Percentiles rank a stretch among this genome's conserved stretches.
Evolutionary conservation across 2,797 vertebrate genomes (phyloP).

Genomic region (Bradypodion pumilum): DNA sequence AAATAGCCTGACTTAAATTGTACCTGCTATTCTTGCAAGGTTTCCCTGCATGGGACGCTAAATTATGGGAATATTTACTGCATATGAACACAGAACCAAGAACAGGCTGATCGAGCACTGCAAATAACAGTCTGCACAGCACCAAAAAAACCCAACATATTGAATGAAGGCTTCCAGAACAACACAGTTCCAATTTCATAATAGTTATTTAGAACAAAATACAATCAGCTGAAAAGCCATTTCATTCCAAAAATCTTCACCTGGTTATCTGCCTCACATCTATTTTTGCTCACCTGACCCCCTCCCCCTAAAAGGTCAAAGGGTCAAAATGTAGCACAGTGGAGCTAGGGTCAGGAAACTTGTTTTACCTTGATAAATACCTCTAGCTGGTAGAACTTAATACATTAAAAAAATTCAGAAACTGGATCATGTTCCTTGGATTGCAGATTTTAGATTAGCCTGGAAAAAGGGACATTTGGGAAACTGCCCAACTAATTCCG

Average conservation of each 20-base stretch:
- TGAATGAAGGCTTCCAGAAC: background rate
- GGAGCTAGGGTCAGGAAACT: background rate
- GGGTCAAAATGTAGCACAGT: background rate
- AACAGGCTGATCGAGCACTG: constrained; percentile 12
- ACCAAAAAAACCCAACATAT: background rate
- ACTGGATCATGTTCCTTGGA: background rate
- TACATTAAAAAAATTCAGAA: background rate
- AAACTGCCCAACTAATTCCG: background rate
- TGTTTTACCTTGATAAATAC: background rate
- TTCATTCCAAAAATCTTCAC: background rate
- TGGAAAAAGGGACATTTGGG: accelerated
- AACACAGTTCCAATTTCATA: background rate
- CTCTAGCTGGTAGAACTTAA: background rate
- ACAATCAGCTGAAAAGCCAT: background rate
- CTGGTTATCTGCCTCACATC: background rate
- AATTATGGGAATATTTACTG: background rate
- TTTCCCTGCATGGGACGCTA: accelerated
- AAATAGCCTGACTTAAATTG: background rate
- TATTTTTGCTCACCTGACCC: constrained; percentile 5
- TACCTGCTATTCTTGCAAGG: background rate
- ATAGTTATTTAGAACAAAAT: background rate
- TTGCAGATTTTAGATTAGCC: background rate
- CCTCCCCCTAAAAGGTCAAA: background rate
- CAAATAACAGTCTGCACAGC: constrained; percentile 1
- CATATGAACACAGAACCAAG: background rate